Evolutionary conservation across 2,113 vertebrate species (phyloP), one percentile per base, ranked within the genome.

Genomic region (Myrmophylax atrothorax): DNA sequence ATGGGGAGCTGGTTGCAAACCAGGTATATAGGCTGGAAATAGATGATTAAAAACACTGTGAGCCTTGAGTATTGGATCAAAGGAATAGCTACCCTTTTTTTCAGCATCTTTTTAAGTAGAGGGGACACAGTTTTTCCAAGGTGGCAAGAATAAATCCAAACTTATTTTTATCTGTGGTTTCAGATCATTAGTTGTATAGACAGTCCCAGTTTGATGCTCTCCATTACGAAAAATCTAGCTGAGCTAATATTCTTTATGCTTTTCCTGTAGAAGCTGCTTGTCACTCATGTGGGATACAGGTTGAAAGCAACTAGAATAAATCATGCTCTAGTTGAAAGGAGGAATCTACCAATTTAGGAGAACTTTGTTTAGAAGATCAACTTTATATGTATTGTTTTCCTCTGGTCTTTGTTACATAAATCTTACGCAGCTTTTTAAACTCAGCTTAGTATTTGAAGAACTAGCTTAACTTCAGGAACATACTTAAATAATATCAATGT

Each of bases 1-100:
- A 84, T 73, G 63, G 11, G 87, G 33, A 95, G 29, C 81, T 91
- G 59, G 72, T 93, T 91, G 76, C 49, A 69, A 94, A 89, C 81
- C 73, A 94, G 90, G 81, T 89, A 60, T 47, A 29, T 38, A 64
- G 42, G 53, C 47, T 94, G 84, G 52, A 84, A 87, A 87, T 16
- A 74, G 80, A 87, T 52, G 4, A 89, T 77, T 84, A 77, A 64
- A 92, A 87, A 5, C 20, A 56, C 52, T 29, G 3, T 35, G 35
- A 69, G 16, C 22, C 35, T 69, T 38, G 84, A 83, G 44, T 44
- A 66, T 12, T 56, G 26, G 31, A 73, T 84, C 59, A 89, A 75
- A 89, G 18, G 60, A 87, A 80, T 6, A 60, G 26, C 7, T n/a
- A 44, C 3, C 7, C 50, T 55, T 86, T 82, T 58, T 66, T 37